Conservation (phyloP, 1,140 invertebrate species). For the Camponotus vicinus region DNA sequence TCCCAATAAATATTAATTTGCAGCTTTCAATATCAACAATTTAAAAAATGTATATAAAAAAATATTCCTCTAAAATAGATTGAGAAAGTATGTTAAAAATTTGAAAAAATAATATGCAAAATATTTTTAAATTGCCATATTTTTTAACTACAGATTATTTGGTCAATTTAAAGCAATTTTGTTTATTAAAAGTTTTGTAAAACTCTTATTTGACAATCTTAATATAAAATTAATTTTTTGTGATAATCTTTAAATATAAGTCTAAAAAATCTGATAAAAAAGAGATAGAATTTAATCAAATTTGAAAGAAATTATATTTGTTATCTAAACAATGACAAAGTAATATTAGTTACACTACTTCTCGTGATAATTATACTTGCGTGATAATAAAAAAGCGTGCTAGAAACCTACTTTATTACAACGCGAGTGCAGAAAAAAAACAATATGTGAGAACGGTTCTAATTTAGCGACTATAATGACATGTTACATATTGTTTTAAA, state of each 20-base stretch:
- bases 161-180: background rate
- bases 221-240: background rate
- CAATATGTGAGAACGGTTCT: slow-evolving; percentile 42
- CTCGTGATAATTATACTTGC: background rate
- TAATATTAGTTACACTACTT: slow-evolving; percentile 3
- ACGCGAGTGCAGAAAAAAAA: slow-evolving; percentile 1
- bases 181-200: slow-evolving; percentile 1
- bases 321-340: background rate
- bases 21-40: background rate
- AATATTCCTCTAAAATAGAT: background rate
- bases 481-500: slow-evolving; percentile 27
- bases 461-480: slow-evolving; percentile 44
- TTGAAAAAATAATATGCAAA: background rate
- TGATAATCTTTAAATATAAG: background rate
- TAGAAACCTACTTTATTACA: slow-evolving; percentile 31
- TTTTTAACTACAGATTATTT: background rate
- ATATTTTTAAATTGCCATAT: background rate
- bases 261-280: background rate
- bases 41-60: background rate
- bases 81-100: background rate
- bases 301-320: background rate
- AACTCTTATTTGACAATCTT: background rate
- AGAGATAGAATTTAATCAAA: background rate
- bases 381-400: background rate
- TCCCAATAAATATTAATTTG: background rate